Evolutionary conservation across 2,113 vertebrate genomes (phyloP).

Genomic region (Rhipidura dahli): DNA sequence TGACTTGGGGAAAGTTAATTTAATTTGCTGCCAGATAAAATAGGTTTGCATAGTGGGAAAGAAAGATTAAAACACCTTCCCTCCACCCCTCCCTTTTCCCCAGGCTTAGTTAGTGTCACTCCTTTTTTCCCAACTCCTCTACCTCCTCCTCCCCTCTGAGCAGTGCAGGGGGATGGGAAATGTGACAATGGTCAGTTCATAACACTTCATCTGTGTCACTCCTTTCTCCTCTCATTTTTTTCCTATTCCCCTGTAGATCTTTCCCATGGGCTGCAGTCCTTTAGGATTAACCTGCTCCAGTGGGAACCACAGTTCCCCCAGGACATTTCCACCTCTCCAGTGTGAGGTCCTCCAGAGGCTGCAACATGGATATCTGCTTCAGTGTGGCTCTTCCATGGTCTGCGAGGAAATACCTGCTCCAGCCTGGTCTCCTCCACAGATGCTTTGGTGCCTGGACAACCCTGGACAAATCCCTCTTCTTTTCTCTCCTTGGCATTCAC

Average conservation of each 20-base stretch:
- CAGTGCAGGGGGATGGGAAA: neutral
- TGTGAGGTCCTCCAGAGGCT: neutral
- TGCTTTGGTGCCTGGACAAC: neutral
- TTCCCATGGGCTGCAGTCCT: neutral
- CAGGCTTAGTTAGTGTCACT: neutral
- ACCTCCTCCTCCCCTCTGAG: neutral
- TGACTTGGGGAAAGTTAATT: neutral
- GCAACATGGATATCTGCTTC: neutral
- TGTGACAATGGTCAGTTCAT: neutral
- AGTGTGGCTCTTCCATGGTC: rapidly evolving
- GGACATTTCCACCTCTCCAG: neutral
- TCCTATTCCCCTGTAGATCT: neutral
- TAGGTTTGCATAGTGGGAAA: neutral
- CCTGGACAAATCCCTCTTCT: neutral
- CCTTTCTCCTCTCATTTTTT: neutral
- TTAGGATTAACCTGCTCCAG: neutral
- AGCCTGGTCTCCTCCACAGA: neutral
- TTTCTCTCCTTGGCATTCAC: neutral
- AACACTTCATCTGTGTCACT: neutral
- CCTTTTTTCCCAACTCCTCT: neutral
- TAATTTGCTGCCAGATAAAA: neutral
- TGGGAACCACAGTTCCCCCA: no score
- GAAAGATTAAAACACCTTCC: neutral
- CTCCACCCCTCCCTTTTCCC: neutral
- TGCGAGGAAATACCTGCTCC: neutral